These are phyloP conservation scores for Horisme vitalbata DNA, from an alignment of 2,888 invertebrate species.

Conservation along the genomic window DNA sequence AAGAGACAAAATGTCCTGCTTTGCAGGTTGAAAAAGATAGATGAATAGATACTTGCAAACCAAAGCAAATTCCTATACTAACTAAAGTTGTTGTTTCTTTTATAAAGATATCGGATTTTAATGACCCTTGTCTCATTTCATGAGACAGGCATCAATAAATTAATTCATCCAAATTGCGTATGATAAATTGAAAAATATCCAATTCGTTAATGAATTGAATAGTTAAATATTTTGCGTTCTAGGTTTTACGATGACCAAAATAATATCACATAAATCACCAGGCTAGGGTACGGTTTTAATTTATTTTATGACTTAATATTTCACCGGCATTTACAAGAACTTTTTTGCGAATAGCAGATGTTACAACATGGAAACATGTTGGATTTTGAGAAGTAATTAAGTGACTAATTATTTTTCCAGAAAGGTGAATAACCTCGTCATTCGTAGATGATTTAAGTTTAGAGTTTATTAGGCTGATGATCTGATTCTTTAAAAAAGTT, in stretches of 20 bases:
- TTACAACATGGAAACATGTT: constrained; percentile 22
- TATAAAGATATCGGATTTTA: no score
- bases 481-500: no score
- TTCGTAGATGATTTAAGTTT: constrained; percentile 22
- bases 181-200: constrained; percentile 9
- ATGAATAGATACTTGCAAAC: no score
- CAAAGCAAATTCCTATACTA: no score
- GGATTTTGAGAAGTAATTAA: constrained; percentile 24
- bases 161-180: neutral
- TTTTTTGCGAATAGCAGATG: constrained; percentile 31
- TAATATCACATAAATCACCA: constrained; percentile 26
- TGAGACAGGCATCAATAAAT: neutral
- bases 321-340: constrained; percentile 22
- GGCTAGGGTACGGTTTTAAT: constrained; percentile 23
- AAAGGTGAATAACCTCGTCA: constrained; percentile 21
- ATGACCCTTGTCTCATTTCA: neutral
- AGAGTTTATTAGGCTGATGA: constrained; percentile 5
- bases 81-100: no score
- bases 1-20: no score
- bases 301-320: constrained; percentile 31
- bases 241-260: constrained; percentile 16
- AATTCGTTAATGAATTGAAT: constrained; percentile 8
- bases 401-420: constrained; percentile 29
- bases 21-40: no score
- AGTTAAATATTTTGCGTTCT: constrained; percentile 18